Base-by-base conservation (phyloP, 2,113 vertebrate genomes). In the Rhodinocichla rosea region DNA sequence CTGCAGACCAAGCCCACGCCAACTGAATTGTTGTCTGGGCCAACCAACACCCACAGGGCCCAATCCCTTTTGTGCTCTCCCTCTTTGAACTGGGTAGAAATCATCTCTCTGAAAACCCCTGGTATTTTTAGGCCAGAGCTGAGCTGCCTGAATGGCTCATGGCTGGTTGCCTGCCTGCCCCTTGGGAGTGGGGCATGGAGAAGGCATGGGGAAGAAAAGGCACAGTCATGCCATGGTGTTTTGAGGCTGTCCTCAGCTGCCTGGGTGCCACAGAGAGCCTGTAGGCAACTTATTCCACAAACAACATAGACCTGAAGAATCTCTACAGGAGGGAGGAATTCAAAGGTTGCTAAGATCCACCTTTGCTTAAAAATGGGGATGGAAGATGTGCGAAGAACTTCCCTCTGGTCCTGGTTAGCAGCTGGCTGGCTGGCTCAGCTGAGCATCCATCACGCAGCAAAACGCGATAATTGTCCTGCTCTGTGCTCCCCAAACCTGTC, bases 71-170 rank as follows among this genome's bases (percentile, higher is more conserved):
- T 93, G 73, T 91, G 68, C 45, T 94, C 64, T 84, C n/a, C 37
- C 64, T 87, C 83, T 94, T 89, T 94, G 86, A 89, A 75, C 60
- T 28, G 74, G 20, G 62, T 53, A 89, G 70, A 79, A 94, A 87
- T 24, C 60, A 92, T 45, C 77, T 44, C 87, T 65, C 23, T 89
- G 84, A 65, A 91, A 95, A 82, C 6, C 44, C 71, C 89, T 62
- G 77, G 92, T 95, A 87, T 84, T 92, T 94, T 91, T 89, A 96
- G 89, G 81, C 44, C 39, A 53, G 47, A 47, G 77, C n/a, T 59
- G 80, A 90, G 78, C 70, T 94, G 84, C 44, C 30, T 62, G 44
- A 86, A 70, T 63, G 76, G 76, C 73, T 87, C 68, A 32, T 8
- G 68, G 86, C 77, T 63, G 60, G 16, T 83, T 84, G 42, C 64